Conservation (phyloP, 2,888 invertebrate genomes). For the Lysandra bellargus region DNA sequence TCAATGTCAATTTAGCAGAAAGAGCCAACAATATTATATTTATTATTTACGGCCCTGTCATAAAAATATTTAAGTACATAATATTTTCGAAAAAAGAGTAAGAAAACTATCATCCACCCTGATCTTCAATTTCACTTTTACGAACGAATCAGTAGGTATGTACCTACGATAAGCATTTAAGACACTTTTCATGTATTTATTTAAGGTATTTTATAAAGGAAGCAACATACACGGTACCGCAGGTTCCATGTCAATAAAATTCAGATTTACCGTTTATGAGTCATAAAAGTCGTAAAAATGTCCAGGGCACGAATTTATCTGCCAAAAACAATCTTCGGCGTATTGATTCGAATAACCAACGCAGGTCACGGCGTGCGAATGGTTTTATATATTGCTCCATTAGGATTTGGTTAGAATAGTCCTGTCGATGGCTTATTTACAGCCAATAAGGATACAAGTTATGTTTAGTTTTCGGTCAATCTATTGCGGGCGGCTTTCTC, state of each 20-base stretch:
- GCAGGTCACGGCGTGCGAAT: background rate
- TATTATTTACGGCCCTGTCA: too few species aligned
- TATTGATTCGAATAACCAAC: conserved; percentile 16
- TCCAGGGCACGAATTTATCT: conserved; percentile 17
- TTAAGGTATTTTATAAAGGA: background rate
- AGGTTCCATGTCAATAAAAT: conserved; percentile 5
- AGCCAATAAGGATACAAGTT: background rate
- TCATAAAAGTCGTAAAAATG: conserved; percentile 19
- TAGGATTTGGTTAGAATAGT: conserved; percentile 6
- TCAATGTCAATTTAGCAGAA: too few species aligned
- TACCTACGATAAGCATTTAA: background rate
- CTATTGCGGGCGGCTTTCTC: background rate
- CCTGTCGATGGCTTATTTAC: background rate
- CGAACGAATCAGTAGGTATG: too few species aligned
- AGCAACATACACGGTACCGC: background rate
- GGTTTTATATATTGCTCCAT: conserved; percentile 5
- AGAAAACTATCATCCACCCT: too few species aligned
- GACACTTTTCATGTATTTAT: background rate
- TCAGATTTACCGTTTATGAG: conserved; percentile 21
- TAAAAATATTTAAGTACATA: too few species aligned
- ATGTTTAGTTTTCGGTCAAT: background rate
- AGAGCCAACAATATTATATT: too few species aligned
- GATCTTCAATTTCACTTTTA: too few species aligned
- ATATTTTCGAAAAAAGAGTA: too few species aligned
- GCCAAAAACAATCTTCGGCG: conserved; percentile 19